Evolutionary conservation across 2,113 vertebrate species (phyloP).

Genomic region (Cynocephalus volans): DNA sequence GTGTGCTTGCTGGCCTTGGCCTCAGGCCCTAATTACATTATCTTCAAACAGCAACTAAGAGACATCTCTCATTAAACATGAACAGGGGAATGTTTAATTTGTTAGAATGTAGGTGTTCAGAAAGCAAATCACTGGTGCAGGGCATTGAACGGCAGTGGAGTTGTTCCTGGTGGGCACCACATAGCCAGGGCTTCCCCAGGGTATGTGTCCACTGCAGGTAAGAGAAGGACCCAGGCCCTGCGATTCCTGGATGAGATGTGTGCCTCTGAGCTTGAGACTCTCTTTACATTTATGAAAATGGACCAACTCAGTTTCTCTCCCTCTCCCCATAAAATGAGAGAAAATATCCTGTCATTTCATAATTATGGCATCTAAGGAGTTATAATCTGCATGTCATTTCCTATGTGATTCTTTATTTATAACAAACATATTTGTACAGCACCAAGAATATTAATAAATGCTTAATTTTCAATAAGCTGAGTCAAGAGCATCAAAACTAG

Average conservation of each 20-base stretch:
- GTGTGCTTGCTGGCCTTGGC: neutral
- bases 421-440: neutral
- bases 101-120: neutral
- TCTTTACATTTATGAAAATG: neutral
- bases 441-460: neutral
- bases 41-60: conserved; percentile 51
- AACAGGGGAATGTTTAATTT: conserved; percentile 5
- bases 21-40: conserved; percentile 54
- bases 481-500: neutral
- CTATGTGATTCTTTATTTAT: neutral
- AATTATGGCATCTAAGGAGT: neutral
- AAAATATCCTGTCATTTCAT: neutral
- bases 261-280: neutral
- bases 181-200: neutral
- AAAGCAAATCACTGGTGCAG: conserved; percentile 23
- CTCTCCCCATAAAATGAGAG: neutral
- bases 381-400: conserved; percentile 8
- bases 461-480: neutral
- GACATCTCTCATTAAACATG: conserved; percentile 47
- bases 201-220: rapidly evolving
- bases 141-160: neutral
- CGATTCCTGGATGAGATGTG: neutral
- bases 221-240: neutral
- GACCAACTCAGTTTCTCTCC: neutral
- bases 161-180: neutral